Percentiles rank a stretch among this genome's conserved stretches.
Evolutionary conservation across 2,888 invertebrate genomes (phyloP).

Genomic region (Bunonema sp.): DNA sequence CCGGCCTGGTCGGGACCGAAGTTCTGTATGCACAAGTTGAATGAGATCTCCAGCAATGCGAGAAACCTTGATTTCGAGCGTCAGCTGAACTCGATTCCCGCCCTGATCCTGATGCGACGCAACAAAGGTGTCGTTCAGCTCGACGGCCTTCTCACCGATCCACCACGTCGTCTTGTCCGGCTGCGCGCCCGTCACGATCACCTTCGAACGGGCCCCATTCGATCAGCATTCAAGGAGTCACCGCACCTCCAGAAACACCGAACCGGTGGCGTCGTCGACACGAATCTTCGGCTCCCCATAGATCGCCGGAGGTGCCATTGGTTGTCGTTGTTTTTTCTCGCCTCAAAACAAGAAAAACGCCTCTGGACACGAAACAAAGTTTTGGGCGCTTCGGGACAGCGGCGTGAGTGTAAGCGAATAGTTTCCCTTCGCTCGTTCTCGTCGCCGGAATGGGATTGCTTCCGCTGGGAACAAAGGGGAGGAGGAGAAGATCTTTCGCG

Average conservation of each 20-base stretch:
- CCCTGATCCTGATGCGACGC: conserved; percentile 34
- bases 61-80: conserved; percentile 35
- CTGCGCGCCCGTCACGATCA: conserved; percentile 29
- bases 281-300: conserved; percentile 41
- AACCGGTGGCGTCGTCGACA: conserved; percentile 24
- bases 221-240: too few relatives aligned
- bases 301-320: conserved; percentile 40
- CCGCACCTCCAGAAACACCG: conserved; percentile 32
- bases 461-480: too few relatives aligned
- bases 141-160: conserved; percentile 32
- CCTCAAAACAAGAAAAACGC: too few relatives aligned
- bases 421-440: too few relatives aligned
- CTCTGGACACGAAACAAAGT: too few relatives aligned
- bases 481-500: too few relatives aligned
- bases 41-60: neutral
- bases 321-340: too few relatives aligned
- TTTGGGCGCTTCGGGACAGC: too few relatives aligned
- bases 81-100: conserved; percentile 30
- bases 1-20: conserved; percentile 43
- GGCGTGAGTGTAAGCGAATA: too few relatives aligned
- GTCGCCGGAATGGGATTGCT: too few relatives aligned
- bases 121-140: conserved; percentile 24
- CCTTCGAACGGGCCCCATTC: too few relatives aligned
- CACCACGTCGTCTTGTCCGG: conserved; percentile 38
- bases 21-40: conserved; percentile 18